Base-by-base conservation (phyloP, 2,888 invertebrate species). In the Synanthedon myopaeformis region DNA sequence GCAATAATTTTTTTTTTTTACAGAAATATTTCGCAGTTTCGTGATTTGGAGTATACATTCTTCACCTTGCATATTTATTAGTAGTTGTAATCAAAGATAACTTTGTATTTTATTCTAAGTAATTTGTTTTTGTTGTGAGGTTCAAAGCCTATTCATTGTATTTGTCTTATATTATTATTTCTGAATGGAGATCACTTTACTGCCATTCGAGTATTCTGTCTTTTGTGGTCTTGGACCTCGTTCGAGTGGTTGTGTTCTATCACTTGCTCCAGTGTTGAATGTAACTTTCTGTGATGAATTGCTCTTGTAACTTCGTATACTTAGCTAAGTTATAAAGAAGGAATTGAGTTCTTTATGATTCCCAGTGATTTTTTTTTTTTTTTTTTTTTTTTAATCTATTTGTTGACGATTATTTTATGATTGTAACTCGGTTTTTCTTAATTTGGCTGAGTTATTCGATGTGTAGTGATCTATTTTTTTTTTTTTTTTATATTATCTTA, bases 61-160 rank as follows among this genome's bases (percentile, higher is more conserved):
- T 59, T 58, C 57, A 66, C 64, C 51, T 58, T 69, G 59, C 54
- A 54, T 52, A 50, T 55, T 56, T 41, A 57, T 56, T 62, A 56
- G 57, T 54, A 52, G 66, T 70, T 61, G 65, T 66, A 65, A 61
- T 58, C 64, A 66, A 65, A 65, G 61, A 53, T 63, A 60, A 69
- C 68, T 63, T 67, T 70, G 61, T 74, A 74, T 69, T 70, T n/a
- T 59, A 60, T 66, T 65, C 59, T 65, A 69, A 45, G n/a, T 45
- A 13, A 4, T 45, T n/a, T 45, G 13, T 11, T 12, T 45, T 5
- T 13, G 45, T 45, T 5, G 12, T n/a, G 45, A 13, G 45, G 45
- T 45, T 45, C n/a, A 45, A 45, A 13, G 45, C 45, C 45, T 45
- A 45, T 45, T 8, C 13, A 45, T 4, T 23, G 19, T 42, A 17